These are phyloP conservation scores for Monarcha castaneiventris DNA, from an alignment of 2,113 vertebrate species.

Conservation along the genomic window DNA sequence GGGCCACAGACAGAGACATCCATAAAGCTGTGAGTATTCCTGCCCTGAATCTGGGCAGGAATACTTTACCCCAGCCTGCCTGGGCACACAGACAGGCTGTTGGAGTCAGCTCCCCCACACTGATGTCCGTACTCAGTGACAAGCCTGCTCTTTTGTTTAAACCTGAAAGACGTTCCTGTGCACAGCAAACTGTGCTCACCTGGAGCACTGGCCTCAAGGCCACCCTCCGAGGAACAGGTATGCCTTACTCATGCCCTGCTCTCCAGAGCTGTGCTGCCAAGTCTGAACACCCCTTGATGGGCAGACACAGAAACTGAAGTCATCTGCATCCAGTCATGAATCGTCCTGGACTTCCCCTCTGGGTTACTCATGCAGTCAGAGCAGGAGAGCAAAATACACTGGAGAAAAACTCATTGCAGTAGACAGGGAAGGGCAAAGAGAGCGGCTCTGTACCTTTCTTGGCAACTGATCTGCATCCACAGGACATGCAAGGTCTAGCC, in stretches of 20 bases:
- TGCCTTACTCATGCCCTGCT: neutral
- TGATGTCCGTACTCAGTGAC: neutral
- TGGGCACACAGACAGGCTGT: neutral
- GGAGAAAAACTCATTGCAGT: neutral
- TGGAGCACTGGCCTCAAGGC: fast-evolving
- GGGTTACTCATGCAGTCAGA: neutral
- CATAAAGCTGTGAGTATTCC: neutral
- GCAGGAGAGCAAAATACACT: neutral
- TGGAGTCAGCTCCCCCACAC: neutral
- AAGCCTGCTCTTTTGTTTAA: neutral
- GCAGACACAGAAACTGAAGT: neutral
- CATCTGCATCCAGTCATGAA: neutral
- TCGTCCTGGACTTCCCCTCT: neutral
- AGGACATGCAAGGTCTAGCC: neutral
- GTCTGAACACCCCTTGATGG: neutral
- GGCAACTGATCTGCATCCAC: neutral
- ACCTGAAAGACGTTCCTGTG: neutral
- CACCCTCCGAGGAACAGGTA: neutral
- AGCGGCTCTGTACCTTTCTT: neutral
- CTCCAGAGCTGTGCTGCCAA: neutral
- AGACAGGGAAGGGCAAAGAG: neutral
- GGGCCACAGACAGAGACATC: neutral
- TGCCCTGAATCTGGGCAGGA: neutral
- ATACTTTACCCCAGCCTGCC: neutral
- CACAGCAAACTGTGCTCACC: neutral